Evolutionary conservation across 2,113 vertebrate species (phyloP), one percentile per base, ranked within the genome.

Genomic region (Thymallus thymallus): DNA sequence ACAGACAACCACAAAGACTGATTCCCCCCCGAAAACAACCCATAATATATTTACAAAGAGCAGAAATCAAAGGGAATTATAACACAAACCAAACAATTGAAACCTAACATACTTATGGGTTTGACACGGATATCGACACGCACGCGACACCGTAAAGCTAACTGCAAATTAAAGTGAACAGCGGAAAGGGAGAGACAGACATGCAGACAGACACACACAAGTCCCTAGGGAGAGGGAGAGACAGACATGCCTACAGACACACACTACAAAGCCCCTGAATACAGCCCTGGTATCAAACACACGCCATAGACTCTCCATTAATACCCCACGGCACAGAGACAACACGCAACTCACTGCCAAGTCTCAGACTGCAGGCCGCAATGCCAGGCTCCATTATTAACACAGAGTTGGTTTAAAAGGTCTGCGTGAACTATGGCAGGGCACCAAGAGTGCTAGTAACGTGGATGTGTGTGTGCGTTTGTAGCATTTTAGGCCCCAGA

Each of bases 41-140:
- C 9, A 41, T 41, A 5, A 51, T 51, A 18, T 18, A 51, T 14
- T 51, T 4, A 78, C 32, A 79, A 85, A 80, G 84, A 81, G 41
- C 67, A 78, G 77, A 23, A 64, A 13, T 26, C 23, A 56, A 26
- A 80, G 20, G 22, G 60, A 61, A 60, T 35, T 66, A 18, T 35
- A 18, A 51, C 46, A 18, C 46, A 26, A 41, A 41, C 4, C 16
- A 67, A 16, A 67, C 30, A 67, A 60, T 60, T n/a, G 18, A 60
- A 22, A 22, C 18, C 18, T 22, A 60, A 60, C 56, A 60, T 7
- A 7, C 51, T 55, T 55, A 23, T 6, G 56, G 51, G 51, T 55
- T 55, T 55, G 12, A 20, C 51, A 55, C 51, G 16, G 56, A n/a
- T 60, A n/a, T 20, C 0, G 6, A 63, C 23, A 29, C 22, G 22